Evolutionary conservation across 30 jellyfish, hydroid and myxozoan species (phyloP).

Genomic region (Hydractinia echinata): DNA sequence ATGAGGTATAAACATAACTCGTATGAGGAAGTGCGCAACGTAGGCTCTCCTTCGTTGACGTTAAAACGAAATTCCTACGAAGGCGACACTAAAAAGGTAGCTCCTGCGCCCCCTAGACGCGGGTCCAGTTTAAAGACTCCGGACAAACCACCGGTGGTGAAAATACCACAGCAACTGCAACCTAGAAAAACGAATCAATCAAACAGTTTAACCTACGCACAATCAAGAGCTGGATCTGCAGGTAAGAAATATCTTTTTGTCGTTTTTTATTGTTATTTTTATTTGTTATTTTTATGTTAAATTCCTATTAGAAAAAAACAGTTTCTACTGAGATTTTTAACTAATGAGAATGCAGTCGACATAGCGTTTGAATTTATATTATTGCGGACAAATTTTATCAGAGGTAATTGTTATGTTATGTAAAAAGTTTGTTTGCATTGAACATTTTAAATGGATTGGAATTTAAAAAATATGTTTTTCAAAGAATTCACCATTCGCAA

Average conservation of each 20-base stretch:
- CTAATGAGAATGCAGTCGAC: too few relatives aligned
- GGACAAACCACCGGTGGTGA: slow-evolving; percentile 33
- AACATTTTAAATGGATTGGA: too few relatives aligned
- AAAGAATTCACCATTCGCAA: too few relatives aligned
- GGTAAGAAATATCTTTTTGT: not conserved
- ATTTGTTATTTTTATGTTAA: too few relatives aligned
- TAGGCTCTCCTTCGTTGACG: slow-evolving; percentile 20
- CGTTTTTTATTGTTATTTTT: not conserved
- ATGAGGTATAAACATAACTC: slow-evolving; percentile 21
- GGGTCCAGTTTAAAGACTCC: slow-evolving; percentile 21
- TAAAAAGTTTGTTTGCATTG: too few relatives aligned
- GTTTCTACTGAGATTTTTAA: too few relatives aligned
- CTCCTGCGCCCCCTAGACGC: slow-evolving; percentile 98
- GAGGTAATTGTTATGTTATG: too few relatives aligned
- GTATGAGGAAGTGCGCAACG: slow-evolving; percentile 29
- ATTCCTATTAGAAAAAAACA: too few relatives aligned
- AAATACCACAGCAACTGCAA: slow-evolving; percentile 30
- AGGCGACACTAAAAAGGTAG: slow-evolving; percentile 44
- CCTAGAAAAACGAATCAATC: slow-evolving; percentile 22
- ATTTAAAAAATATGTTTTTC: too few relatives aligned
- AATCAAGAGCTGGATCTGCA: slow-evolving; percentile 3
- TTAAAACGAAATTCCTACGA: slow-evolving; percentile 23
- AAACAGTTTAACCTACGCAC: slow-evolving; percentile 2
- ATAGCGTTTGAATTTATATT: too few relatives aligned
- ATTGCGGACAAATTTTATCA: too few relatives aligned